Conservation (phyloP, 2,888 invertebrate genomes). For the Pimpla rufipes region DNA sequence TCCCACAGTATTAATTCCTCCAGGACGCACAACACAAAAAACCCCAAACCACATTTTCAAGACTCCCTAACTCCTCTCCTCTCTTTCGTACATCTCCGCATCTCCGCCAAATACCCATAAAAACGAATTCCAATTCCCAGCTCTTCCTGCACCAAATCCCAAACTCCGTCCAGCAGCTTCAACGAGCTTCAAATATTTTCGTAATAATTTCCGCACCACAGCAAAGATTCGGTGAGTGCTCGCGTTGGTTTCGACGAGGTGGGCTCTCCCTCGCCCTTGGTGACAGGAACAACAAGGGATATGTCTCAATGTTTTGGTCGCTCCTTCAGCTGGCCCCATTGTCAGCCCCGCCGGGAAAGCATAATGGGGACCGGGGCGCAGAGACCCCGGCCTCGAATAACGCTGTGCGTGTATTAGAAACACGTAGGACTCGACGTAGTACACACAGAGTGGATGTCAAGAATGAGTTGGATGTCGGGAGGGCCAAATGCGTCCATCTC, state of each 20-base stretch:
- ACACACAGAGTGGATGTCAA: conserved; percentile 55
- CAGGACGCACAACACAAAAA: too few species aligned
- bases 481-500: conserved; percentile 47
- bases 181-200: conserved; percentile 81
- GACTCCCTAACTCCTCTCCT: neutral
- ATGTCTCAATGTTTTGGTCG: conserved; percentile 84
- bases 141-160: neutral
- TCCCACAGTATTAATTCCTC: too few species aligned
- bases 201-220: conserved; percentile 79
- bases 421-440: conserved; percentile 57
- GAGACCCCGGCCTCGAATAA: conserved; percentile 77
- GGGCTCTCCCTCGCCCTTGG: conserved; percentile 71
- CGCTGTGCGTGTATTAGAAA: conserved; percentile 72
- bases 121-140: conserved; percentile 42
- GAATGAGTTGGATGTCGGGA: conserved; percentile 39
- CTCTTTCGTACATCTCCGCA: too few species aligned
- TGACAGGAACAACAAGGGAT: conserved; percentile 82
- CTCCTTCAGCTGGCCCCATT: conserved; percentile 84
- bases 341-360: conserved; percentile 76
- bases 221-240: conserved; percentile 35
- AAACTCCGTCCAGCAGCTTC: neutral
- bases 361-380: conserved; percentile 76
- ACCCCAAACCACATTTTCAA: too few species aligned
- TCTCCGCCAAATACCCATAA: conserved; percentile 17
- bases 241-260: conserved; percentile 66